Evolutionary conservation across 2,797 vertebrate genomes (phyloP), one percentile per base, ranked within the genome.

Genomic region (Enteromius radiatus): DNA sequence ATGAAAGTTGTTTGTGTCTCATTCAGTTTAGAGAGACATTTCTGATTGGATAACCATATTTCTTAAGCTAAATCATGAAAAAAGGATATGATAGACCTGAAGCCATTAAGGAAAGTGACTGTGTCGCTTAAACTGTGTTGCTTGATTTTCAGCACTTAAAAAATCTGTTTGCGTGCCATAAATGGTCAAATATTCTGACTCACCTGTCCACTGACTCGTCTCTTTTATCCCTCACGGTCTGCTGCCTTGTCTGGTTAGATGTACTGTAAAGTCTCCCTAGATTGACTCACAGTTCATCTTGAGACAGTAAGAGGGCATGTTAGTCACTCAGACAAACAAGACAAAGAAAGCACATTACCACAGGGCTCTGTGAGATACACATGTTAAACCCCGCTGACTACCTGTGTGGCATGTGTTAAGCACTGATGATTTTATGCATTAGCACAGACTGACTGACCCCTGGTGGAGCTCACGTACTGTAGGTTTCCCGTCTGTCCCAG

Each of bases 201-300:
- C 59, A 63, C 41, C 54, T 36, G 38, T 81, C 63, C 41, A 26
- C 15, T 23, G 5, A 67, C 61, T 64, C 71, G 75, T 87, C 45
- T 65, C n/a, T 68, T 86, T 79, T 67, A 77, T 84, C 88, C 88
- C 88, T 90, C 86, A 45, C 83, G 88, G 88, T 90, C 89, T 90
- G 89, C 78, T 67, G 43, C 70, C 45, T 82, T 76, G 71, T 67
- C 71, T 74, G 61, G 45, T 26, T 47, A 56, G 61, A 67, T 82
- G 54, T 23, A 82, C 63, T 47, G 14, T 56, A 43, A 70, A 54
- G 45, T 52, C 59, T 52, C 59, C n/a, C 69, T 75, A 79, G 47
- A 41, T 28, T 31, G 33, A 65, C 70, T n/a, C 10, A 23, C 31
- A 56, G 59, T 63, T 75, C 45, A 67, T 64, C 68, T 61, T 70